phyloP scores from a whole-genome alignment of 2,888 invertebrate genomes.

The Dasypogon diadema region DNA sequence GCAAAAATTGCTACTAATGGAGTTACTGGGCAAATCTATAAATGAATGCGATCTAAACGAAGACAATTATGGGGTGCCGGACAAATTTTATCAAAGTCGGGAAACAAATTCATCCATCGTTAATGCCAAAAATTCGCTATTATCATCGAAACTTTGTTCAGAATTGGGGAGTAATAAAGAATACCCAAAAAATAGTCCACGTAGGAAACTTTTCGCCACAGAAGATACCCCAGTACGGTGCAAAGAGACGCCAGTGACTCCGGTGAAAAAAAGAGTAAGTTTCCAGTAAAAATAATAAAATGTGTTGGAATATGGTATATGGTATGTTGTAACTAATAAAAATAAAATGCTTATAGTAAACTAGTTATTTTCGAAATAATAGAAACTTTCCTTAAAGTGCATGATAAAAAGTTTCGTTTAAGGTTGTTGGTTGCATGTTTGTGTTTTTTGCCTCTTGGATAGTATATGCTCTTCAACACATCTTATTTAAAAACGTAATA shows the following conservation, averaged over 20 bases:
- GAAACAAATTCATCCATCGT: neutral
- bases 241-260: slow-evolving; percentile 3
- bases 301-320: neutral
- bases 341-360: no score
- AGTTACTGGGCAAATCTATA: slow-evolving; percentile 58
- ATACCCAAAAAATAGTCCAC: neutral
- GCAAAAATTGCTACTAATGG: slow-evolving; percentile 72
- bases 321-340: neutral
- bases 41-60: neutral
- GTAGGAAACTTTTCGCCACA: neutral
- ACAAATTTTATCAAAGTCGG: neutral
- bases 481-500: no score
- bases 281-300: slow-evolving; percentile 29
- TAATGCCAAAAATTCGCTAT: neutral
- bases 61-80: neutral
- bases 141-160: neutral
- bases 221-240: neutral
- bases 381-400: no score
- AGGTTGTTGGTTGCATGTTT: no score
- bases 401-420: no score
- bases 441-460: no score
- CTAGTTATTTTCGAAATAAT: no score
- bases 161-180: neutral
- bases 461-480: no score
- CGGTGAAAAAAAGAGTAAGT: slow-evolving; percentile 51